Conservation (phyloP, 2,113 vertebrate genomes). For the Sterrhoptilus dennistouni region DNA sequence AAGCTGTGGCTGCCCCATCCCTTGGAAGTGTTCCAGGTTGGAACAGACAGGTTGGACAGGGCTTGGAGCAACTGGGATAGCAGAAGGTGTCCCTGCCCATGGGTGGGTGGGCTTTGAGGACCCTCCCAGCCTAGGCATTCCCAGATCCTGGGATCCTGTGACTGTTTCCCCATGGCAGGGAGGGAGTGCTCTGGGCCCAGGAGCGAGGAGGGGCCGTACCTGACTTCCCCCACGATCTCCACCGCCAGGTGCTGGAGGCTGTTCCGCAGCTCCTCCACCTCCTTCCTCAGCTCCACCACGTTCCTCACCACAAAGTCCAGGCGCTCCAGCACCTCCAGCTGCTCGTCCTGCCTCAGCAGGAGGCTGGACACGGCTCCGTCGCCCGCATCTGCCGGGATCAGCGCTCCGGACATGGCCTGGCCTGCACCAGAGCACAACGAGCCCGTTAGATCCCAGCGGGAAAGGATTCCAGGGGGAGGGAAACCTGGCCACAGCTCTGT, state of each 20-base stretch:
- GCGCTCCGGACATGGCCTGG: conserved; percentile 7
- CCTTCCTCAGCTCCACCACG: conserved; percentile 77
- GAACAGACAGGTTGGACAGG: accelerated
- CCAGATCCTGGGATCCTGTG: accelerated
- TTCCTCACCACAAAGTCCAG: conserved; percentile 85
- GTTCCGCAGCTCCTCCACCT: conserved; percentile 85
- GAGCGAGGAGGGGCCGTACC: conserved; percentile 38
- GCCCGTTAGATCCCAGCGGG: accelerated
- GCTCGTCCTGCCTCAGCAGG: conserved; percentile 67
- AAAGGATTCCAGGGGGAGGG: background rate
- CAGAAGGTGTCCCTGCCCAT: accelerated
- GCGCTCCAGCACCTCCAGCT: conserved; percentile 82
- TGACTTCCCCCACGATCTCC: conserved; percentile 87
- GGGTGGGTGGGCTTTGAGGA: background rate
- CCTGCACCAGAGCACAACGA: background rate
- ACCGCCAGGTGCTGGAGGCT: conserved; percentile 81
- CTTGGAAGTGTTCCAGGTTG: background rate
- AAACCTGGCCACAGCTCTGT: accelerated
- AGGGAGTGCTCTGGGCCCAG: accelerated
- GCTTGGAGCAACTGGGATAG: background rate
- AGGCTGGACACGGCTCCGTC: background rate
- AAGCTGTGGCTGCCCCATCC: background rate
- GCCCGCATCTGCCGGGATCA: conserved; percentile 44
- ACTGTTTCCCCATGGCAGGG: accelerated
- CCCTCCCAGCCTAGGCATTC: background rate